These are phyloP conservation scores for Erythrocercus mccallii DNA, from an alignment of 2,113 vertebrate species.

Conservation along the genomic window DNA sequence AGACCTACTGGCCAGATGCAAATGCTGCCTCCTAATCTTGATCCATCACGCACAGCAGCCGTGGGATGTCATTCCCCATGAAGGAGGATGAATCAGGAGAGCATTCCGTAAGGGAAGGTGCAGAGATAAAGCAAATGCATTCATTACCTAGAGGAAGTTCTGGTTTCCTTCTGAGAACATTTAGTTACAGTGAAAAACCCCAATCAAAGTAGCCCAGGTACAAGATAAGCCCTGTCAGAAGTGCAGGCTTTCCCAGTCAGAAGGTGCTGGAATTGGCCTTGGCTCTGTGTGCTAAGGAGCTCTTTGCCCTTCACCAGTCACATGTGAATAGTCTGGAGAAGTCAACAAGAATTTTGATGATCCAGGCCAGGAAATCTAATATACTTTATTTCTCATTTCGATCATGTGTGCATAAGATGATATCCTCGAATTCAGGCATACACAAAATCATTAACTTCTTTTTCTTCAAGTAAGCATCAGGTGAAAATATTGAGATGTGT, in stretches of 20 bases:
- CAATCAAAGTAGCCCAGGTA: not conserved
- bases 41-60: constrained; percentile 41
- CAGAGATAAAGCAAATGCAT: constrained; percentile 26
- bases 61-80: not conserved
- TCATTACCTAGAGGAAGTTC: constrained; percentile 25
- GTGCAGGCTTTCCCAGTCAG: not conserved
- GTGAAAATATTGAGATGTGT: not conserved
- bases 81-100: constrained; percentile 29
- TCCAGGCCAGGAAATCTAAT: not conserved
- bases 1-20: constrained; percentile 65
- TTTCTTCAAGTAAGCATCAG: not conserved
- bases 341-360: not conserved
- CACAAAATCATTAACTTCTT: not conserved
- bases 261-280: not conserved
- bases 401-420: not conserved
- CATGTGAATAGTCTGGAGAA: not conserved
- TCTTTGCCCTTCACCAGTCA: not conserved
- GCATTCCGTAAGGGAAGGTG: not conserved
- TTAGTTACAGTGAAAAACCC: not conserved
- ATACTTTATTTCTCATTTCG: not conserved
- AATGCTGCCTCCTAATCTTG: constrained; percentile 68
- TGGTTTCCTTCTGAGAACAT: constrained; percentile 11
- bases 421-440: not conserved
- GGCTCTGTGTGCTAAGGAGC: not conserved
- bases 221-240: not conserved